phyloP scores from a whole-genome alignment of 2,113 vertebrate species.

The Cinclus mexicanus region DNA sequence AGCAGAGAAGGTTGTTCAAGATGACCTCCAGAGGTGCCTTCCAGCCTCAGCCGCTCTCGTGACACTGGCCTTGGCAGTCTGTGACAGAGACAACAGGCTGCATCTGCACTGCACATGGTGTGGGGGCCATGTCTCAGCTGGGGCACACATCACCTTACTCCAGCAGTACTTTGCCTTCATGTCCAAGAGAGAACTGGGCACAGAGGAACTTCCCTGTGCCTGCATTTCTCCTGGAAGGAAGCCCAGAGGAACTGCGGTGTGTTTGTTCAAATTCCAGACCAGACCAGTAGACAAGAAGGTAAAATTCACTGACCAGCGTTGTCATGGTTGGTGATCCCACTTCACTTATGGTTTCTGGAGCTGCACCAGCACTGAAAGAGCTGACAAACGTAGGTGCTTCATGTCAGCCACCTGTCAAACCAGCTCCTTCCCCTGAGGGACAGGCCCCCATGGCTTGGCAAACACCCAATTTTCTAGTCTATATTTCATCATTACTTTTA shows the following conservation, averaged over 20 bases:
- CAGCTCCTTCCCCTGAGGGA: not conserved
- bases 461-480: not conserved
- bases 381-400: not conserved
- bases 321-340: rapidly evolving
- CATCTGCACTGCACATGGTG: not conserved
- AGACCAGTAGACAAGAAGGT: not conserved
- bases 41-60: not conserved
- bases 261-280: not conserved
- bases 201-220: not conserved
- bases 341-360: not conserved
- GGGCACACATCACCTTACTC: not conserved
- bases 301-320: not conserved
- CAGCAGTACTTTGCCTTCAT: not conserved
- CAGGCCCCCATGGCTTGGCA: not conserved
- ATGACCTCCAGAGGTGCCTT: not conserved
- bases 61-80: not conserved
- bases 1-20: not conserved
- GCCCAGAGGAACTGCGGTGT: not conserved
- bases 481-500: not conserved
- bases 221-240: not conserved
- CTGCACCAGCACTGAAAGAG: not conserved
- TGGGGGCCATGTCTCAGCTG: not conserved
- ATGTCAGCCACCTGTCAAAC: not conserved
- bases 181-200: not conserved
- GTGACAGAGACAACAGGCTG: not conserved